Percentiles rank a stretch among this genome's conserved stretches.
Conservation (phyloP, 2,113 vertebrate genomes). For the Amphiprion percula region DNA sequence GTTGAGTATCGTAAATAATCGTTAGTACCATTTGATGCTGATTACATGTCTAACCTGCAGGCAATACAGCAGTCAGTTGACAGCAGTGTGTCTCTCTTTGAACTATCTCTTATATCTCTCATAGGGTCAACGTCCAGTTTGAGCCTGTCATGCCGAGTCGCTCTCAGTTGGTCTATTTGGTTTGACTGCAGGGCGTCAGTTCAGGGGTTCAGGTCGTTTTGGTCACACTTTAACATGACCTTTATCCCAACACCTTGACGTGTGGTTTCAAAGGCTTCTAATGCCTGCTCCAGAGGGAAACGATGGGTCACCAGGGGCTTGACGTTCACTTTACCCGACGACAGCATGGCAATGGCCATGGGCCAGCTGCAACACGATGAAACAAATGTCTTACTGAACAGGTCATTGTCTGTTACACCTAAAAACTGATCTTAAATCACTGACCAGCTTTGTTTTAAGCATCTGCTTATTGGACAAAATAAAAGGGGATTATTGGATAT, state of each 20-base stretch:
- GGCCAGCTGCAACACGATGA: conserved; percentile 90
- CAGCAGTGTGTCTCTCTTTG: conserved; percentile 2
- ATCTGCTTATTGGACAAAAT: not conserved
- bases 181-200: not conserved
- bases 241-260: conserved; percentile 91
- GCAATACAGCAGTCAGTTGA: not conserved
- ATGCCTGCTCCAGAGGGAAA: conserved; percentile 93
- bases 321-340: conserved; percentile 90
- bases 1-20: not conserved
- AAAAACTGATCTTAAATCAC: too few species aligned
- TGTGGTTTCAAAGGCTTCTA: conserved; percentile 92
- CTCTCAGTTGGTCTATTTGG: not conserved
- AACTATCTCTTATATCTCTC: conserved; percentile 37
- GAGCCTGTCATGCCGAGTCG: not conserved
- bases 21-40: conserved; percentile 2
- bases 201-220: conserved; percentile 90
- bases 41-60: conserved; percentile 7
- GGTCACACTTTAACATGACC: conserved; percentile 97
- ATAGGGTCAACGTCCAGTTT: conserved; percentile 45
- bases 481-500: accelerated
- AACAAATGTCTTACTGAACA: not conserved
- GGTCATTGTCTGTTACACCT: too few species aligned
- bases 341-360: conserved; percentile 92
- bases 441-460: not conserved
- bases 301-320: conserved; percentile 95